phyloP scores from a whole-genome alignment of 2,113 vertebrate species.

The pig (Sus scrofa) region DNA sequence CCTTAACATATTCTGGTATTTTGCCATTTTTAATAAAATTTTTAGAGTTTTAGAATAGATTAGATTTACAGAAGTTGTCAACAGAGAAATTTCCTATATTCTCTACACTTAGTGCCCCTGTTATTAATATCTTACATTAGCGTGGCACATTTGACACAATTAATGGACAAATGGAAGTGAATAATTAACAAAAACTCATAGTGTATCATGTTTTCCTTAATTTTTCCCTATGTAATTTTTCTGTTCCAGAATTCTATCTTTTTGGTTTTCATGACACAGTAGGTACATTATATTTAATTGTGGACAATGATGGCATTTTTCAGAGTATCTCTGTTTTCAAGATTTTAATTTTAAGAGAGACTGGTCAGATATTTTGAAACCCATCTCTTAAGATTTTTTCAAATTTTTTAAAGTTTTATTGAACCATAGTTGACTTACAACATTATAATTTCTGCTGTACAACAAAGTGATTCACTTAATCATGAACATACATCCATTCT shows the following conservation, averaged over 20 bases:
- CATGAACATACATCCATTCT: too few relatives aligned
- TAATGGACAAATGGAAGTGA: too few relatives aligned
- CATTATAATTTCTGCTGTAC: too few relatives aligned
- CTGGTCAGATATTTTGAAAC: not conserved
- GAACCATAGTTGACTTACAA: too few relatives aligned
- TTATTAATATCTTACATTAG: not conserved
- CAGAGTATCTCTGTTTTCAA: not conserved
- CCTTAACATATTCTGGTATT: not conserved
- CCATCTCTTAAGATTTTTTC: not conserved
- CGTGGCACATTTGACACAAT: not conserved
- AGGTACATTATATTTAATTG: not conserved
- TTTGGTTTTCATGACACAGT: not conserved
- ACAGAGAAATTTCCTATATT: not conserved
- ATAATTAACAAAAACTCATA: too few relatives aligned
- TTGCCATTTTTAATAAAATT: not conserved
- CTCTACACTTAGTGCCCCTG: not conserved
- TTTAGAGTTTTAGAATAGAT: not conserved
- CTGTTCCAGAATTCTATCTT: not conserved
- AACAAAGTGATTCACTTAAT: too few relatives aligned
- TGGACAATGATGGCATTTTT: not conserved
- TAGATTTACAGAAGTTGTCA: not conserved
- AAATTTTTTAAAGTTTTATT: too few relatives aligned
- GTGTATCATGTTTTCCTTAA: not conserved
- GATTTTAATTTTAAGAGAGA: not conserved
- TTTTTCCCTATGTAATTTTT: not conserved